These are phyloP conservation scores for Tragelaphus strepsiceros DNA, from an alignment of 2,113 vertebrate species.

Conservation along the genomic window DNA sequence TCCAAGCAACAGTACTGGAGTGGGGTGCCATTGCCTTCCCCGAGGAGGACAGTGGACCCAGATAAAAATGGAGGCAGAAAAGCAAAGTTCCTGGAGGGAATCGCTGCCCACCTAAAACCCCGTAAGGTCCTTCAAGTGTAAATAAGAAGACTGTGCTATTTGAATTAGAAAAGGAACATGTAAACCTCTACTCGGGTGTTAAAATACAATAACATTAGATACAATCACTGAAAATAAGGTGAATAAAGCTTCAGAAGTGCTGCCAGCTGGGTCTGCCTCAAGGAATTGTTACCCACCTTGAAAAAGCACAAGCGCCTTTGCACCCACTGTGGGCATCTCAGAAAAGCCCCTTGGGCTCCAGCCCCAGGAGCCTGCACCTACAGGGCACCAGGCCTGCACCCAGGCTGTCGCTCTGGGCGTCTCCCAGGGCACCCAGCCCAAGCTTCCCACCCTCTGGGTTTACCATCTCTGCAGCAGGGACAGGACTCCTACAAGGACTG, in stretches of 20 bases:
- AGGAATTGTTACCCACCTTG: no score
- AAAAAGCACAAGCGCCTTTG: background rate
- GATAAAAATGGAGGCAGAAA: background rate
- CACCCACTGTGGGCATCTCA: background rate
- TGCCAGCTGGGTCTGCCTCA: background rate
- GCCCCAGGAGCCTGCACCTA: background rate
- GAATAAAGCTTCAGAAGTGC: background rate
- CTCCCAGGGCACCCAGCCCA: background rate
- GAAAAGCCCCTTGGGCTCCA: background rate
- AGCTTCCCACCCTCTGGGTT: background rate
- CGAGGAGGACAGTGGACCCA: background rate
- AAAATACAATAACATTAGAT: background rate
- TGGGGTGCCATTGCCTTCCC: no score
- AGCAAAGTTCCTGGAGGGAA: background rate
- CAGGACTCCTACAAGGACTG: no score
- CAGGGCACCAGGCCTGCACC: background rate
- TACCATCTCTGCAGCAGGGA: rapidly evolving
- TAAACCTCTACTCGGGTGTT: background rate
- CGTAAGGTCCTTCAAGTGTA: background rate
- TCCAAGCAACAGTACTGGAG: no score
- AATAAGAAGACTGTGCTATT: background rate
- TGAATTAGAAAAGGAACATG: background rate
- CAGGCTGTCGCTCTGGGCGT: background rate
- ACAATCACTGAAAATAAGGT: background rate
- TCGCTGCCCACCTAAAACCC: background rate